phyloP scores from a whole-genome alignment of 2,888 invertebrate genomes.

The Caenorhabditis sulstoni region DNA sequence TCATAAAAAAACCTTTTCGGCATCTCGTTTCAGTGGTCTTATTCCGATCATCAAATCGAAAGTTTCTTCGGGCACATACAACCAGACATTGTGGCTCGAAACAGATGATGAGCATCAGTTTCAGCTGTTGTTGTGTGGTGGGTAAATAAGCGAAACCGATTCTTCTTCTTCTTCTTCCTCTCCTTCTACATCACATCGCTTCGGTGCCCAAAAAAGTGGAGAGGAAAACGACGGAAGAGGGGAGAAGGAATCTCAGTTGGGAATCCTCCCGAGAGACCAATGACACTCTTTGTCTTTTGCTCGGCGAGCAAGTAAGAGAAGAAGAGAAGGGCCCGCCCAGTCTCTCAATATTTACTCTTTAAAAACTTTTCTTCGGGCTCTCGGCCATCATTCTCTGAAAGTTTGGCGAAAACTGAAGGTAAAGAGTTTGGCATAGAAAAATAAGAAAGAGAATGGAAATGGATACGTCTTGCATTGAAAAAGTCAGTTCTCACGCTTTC shows the following conservation, averaged over 20 bases:
- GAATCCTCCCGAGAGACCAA: background rate
- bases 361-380: background rate
- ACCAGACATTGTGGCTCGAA: no score
- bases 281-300: background rate
- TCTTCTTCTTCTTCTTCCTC: no score
- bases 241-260: no score
- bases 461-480: constrained; percentile 42
- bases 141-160: no score
- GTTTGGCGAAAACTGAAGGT: background rate
- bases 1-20: background rate
- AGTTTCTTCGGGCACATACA: no score
- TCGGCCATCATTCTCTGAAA: no score
- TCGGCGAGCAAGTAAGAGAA: background rate
- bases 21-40: no score
- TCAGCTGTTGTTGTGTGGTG: no score
- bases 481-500: constrained; percentile 4
- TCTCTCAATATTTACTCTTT: background rate
- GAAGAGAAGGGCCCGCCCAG: background rate
- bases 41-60: no score
- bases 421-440: background rate
- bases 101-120: no score
- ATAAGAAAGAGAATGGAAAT: constrained; percentile 22
- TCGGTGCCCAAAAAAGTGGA: background rate
- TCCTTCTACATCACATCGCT: no score
- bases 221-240: background rate